Conservation (phyloP, 2,797 vertebrate species). For the Sebastolobus alascanus region DNA sequence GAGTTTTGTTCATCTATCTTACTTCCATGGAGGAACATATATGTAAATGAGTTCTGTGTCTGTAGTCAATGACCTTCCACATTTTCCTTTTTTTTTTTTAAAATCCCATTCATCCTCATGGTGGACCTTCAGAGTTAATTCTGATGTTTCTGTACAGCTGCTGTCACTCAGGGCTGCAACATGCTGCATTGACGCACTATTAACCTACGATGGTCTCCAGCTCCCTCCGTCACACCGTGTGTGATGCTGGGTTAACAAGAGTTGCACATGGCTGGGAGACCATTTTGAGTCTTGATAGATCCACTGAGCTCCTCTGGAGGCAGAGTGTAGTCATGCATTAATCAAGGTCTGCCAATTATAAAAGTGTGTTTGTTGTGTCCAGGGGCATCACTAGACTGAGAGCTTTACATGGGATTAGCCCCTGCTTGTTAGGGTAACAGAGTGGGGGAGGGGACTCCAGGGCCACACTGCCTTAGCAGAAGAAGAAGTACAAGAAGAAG, state of each 20-base stretch:
- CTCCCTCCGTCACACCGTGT: neutral
- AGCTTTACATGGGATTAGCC: slow-evolving; percentile 51
- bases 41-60: neutral
- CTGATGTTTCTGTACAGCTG: neutral
- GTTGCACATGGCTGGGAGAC: slow-evolving; percentile 32
- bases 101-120: neutral
- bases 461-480: slow-evolving; percentile 4
- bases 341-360: slow-evolving; percentile 61
- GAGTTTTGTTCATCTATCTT: neutral
- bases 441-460: slow-evolving; percentile 17
- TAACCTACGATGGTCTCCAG: neutral
- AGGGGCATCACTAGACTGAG: slow-evolving; percentile 42
- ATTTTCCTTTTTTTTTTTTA: neutral
- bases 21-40: neutral
- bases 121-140: neutral
- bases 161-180: slow-evolving; percentile 1
- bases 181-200: neutral
- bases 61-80: neutral
- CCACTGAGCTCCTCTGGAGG: slow-evolving; percentile 50
- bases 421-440: slow-evolving; percentile 43
- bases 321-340: slow-evolving; percentile 55
- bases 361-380: slow-evolving; percentile 44
- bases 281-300: slow-evolving; percentile 51
- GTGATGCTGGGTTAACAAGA: slow-evolving; percentile 18
- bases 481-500: neutral